Percentiles rank a stretch among this genome's conserved stretches.
Conservation (phyloP, 2,797 vertebrate species). For the Sarcophilus harrisii region DNA sequence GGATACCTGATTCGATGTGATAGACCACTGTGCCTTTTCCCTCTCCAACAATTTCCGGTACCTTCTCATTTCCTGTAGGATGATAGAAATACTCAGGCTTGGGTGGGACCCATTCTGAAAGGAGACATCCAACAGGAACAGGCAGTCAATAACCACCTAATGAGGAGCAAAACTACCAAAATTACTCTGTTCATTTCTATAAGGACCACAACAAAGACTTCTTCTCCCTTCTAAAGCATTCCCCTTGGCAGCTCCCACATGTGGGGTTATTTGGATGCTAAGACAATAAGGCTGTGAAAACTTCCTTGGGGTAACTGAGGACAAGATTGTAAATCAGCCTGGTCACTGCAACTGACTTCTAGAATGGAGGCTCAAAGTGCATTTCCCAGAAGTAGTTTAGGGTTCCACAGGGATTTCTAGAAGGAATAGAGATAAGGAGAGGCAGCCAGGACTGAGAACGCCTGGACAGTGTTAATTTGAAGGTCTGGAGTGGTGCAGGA, state of each 20-base stretch:
- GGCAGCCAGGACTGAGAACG: not conserved
- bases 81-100: constrained; percentile 92
- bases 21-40: constrained; percentile 89
- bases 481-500: not conserved
- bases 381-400: not conserved
- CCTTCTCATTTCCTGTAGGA: constrained; percentile 82
- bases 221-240: not conserved
- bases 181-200: not conserved
- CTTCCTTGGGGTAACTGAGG: not conserved
- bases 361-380: not conserved
- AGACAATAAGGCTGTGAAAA: not conserved
- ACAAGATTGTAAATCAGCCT: not conserved
- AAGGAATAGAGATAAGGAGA: not conserved
- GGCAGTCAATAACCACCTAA: constrained; percentile 53
- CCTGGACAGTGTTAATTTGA: not conserved
- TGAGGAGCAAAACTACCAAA: not conserved
- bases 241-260: not conserved
- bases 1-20: constrained; percentile 88
- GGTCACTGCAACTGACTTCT: not conserved
- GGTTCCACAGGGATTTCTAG: not conserved
- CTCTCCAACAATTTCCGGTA: constrained; percentile 77
- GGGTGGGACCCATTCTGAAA: constrained; percentile 92
- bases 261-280: not conserved
- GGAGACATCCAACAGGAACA: constrained; percentile 50
- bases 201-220: not conserved